Percentiles rank a stretch among this genome's conserved stretches.
phyloP scores from a whole-genome alignment of 2,888 invertebrate genomes.

The Euplagia quadripunctaria region DNA sequence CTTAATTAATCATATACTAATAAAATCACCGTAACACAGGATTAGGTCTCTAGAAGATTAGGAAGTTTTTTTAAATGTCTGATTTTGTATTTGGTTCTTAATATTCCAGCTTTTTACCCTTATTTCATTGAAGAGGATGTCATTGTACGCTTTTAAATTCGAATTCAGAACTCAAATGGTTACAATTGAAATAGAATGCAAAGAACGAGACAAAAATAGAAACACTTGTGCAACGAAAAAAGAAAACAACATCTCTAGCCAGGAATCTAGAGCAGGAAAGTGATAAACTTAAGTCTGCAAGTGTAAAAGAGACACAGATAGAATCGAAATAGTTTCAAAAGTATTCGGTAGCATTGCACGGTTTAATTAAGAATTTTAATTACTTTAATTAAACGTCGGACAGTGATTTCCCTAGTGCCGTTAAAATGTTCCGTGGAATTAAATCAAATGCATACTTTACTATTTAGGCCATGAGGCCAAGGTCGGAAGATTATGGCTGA shows the following conservation, averaged over 20 bases:
- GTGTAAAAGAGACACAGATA: conserved; percentile 6
- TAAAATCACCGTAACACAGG: too few relatives aligned
- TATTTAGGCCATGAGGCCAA: conserved; percentile 12
- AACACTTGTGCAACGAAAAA: not conserved
- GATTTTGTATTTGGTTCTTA: too few relatives aligned
- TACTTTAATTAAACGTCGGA: conserved; percentile 53
- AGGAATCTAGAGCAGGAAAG: conserved; percentile 12
- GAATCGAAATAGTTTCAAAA: conserved; percentile 46
- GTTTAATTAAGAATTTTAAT: conserved; percentile 71
- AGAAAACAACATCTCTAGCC: not conserved
- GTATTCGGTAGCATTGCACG: conserved; percentile 35
- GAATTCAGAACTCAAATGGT: too few relatives aligned
- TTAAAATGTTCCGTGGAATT: conserved; percentile 17
- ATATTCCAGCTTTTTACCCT: too few relatives aligned
- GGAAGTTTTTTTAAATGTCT: too few relatives aligned
- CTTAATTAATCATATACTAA: too few relatives aligned
- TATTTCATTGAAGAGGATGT: too few relatives aligned
- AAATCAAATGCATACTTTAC: conserved; percentile 13
- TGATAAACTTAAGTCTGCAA: not conserved
- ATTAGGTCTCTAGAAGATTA: too few relatives aligned
- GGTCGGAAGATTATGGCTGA: not conserved
- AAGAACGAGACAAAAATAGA: not conserved
- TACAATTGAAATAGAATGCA: conserved; percentile 6
- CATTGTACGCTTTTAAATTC: too few relatives aligned
- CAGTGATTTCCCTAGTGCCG: conserved; percentile 39